phyloP scores from a whole-genome alignment of 2,113 vertebrate species.

The Pao palembangensis region DNA sequence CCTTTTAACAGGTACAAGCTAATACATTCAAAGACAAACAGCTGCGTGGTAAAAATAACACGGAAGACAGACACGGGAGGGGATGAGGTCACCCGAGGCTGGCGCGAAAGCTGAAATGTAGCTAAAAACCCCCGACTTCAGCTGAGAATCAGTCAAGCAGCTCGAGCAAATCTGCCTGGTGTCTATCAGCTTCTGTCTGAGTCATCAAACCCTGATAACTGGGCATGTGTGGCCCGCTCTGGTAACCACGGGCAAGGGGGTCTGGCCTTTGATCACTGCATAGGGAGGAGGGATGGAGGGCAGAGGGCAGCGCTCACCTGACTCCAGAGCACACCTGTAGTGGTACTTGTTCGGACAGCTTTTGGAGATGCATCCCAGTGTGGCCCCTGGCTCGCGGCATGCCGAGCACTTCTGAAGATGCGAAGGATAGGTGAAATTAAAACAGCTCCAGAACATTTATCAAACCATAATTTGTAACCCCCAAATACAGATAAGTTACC shows the following conservation, averaged over 20 bases:
- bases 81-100: too few relatives aligned
- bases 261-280: background rate
- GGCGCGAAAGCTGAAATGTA: too few relatives aligned
- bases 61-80: background rate
- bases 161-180: background rate
- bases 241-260: background rate
- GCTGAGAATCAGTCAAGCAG: too few relatives aligned
- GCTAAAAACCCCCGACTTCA: too few relatives aligned
- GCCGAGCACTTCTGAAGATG: constrained; percentile 66
- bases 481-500: too few relatives aligned
- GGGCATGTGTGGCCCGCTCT: background rate
- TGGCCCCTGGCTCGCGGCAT: constrained; percentile 66
- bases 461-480: background rate
- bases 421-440: background rate
- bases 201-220: background rate
- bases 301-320: constrained; percentile 58
- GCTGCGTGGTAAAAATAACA: background rate
- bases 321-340: constrained; percentile 76
- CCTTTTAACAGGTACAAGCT: background rate
- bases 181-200: background rate
- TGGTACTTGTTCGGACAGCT: constrained; percentile 77
- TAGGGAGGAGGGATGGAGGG: background rate
- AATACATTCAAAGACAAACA: background rate
- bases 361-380: constrained; percentile 76
- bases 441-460: background rate